Base-by-base conservation (phyloP, 2,888 invertebrate genomes). In the Scaptomyza reducta region DNA sequence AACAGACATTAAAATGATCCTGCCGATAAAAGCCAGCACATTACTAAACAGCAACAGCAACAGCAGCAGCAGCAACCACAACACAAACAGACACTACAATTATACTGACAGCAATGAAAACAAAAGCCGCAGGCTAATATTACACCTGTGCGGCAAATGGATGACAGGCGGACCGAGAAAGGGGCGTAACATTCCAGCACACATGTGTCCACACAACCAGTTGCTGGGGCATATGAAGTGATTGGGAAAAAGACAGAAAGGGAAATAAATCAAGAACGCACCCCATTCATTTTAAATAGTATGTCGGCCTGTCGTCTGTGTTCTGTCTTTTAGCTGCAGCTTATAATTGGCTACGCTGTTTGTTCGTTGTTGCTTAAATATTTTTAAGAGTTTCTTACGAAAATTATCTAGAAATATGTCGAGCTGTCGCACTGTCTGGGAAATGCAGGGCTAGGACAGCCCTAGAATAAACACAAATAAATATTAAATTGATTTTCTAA, bases 1-100 rank as follows among this genome's bases (percentile, higher is more conserved):
- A 54, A 14, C 56, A 68, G 77, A 55, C 73, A 79, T 72, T 79
- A 69, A 79, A 86, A 83, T 70, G 81, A 77, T 88, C 85, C 89
- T 71, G 79, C 59, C 61, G 54, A 70, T 77, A 77, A 74, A 73
- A 66, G 51, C 22, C 58, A 61, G 14, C 53, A 57, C 70, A 69
- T 64, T 63, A 58, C 63, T 63, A 63, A 77, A 38, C 50, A 61
- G 11, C 40, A 51, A 6, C 59, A 60, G 16, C 47, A 41, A 10
- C 61, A 51, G 33, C 29, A 47, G 4, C 55, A 27, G 7, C 27
- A 2, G 5, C 6, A 27, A 27, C 27, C 27, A 33, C 38, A 63
- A 55, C 41, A 46, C 11, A 14, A 29, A 31, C 9, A 1, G 22
- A 3, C 3, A 22, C 22, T 2, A 22, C 22, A 29, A 62, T 54